Conservation (phyloP, 2,888 invertebrate species). For the Spicauda simplicius region DNA sequence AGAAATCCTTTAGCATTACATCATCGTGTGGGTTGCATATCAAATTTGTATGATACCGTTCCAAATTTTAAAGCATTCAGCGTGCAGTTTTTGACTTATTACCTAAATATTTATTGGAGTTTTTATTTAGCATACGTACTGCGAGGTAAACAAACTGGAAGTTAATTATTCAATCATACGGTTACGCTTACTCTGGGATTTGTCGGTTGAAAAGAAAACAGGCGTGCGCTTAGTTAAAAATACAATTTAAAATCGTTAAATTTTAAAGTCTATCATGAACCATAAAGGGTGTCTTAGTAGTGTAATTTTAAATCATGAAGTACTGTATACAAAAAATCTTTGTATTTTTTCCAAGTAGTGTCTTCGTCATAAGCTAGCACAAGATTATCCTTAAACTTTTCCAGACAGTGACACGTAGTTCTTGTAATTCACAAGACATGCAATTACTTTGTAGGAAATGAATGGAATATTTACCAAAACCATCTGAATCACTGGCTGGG, state of each 20-base stretch:
- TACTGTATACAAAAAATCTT: too few relatives aligned
- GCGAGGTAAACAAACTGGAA: background rate
- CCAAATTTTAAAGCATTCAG: slow-evolving; percentile 16
- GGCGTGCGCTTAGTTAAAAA: too few relatives aligned
- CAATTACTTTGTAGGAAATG: background rate
- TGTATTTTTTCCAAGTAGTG: too few relatives aligned
- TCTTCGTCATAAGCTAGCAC: too few relatives aligned
- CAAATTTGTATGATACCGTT: slow-evolving; percentile 21
- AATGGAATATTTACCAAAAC: slow-evolving; percentile 78
- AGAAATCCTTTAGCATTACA: slow-evolving; percentile 21
- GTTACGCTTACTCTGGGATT: background rate
- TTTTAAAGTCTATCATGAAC: too few relatives aligned
- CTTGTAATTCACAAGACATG: background rate
- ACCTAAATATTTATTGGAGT: slow-evolving; percentile 22
- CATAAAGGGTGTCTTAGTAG: too few relatives aligned
- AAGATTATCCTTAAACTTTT: too few relatives aligned
- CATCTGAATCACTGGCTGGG: slow-evolving; percentile 78
- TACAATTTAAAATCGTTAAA: too few relatives aligned
- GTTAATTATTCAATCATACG: background rate
- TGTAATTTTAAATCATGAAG: too few relatives aligned
- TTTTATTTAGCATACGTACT: slow-evolving; percentile 20
- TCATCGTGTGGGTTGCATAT: slow-evolving; percentile 26
- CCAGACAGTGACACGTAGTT: too few relatives aligned
- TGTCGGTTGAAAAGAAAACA: too few relatives aligned
- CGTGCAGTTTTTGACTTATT: slow-evolving; percentile 24